Base-by-base conservation (phyloP, 2,888 invertebrate species). In the Tanaodytes sp. region DNA sequence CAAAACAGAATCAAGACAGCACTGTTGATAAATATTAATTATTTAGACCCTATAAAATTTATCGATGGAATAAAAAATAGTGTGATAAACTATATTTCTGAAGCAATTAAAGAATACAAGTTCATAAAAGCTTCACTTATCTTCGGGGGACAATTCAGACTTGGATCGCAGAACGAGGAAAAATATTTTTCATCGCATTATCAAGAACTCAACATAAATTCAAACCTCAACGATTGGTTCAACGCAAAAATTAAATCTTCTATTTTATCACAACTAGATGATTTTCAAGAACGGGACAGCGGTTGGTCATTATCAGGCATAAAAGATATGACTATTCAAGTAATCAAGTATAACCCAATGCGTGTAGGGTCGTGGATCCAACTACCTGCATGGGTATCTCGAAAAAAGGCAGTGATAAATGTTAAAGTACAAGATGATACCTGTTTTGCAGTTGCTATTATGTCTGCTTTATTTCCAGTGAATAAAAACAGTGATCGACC, bases 211-310 rank as follows among this genome's bases (percentile, higher is more conserved):
- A 15, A 20, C 19, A 8, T 15, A 1, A 27, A 14, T 9, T 42
- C 52, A 0, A 16, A 72, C 27, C 5, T 72, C 0, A 9, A 23
- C 1, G 33, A 46, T 1, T 73, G 70, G 68, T 73, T 66, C 39
- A 2, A 36, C 1, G 15, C 43, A 0, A 12, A 62, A 5, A 43
- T 73, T 1, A 39, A 59, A 11, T 27, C 48, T 0, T 6, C 16
- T 0, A 73, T 70, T 20, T 30, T 69, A 14, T 52, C 33, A 4
- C 19, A 72, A 15, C 16, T 75, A 12, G 74, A 76, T 59, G 76
- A 77, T 48, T 80, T 77, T 61, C 72, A 76, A 54, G 73, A 78
- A 19, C 63, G 71, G n/a, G 73, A 75, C 19, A 73, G 72, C 33
- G 77, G 77, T 4, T 78, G 77, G 77, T 45, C 75, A 0, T 51